Conservation (phyloP, 37 sponge, comb jelly and placozoan species). For the Agelas oroides region DNA sequence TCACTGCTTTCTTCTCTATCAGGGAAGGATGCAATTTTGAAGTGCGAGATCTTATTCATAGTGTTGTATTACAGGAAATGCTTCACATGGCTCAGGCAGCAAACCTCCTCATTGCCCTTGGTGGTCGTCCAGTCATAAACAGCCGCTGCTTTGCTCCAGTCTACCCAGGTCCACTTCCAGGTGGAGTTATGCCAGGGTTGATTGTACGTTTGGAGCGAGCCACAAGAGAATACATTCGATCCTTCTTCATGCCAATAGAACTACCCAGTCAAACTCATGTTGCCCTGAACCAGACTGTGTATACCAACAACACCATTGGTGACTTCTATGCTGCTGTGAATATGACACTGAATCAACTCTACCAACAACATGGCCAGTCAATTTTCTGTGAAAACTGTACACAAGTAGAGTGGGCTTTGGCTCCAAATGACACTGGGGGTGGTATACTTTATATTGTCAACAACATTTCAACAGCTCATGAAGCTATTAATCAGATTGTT, state of each 20-base stretch:
- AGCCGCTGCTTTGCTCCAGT: background rate
- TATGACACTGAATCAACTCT: constrained; percentile 44
- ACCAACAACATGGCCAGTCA: constrained; percentile 7
- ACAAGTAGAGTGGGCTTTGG: constrained; percentile 19
- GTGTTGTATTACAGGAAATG: constrained; percentile 63
- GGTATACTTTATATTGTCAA: constrained; percentile 10
- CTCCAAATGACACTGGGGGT: background rate
- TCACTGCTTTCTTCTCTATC: constrained; percentile 52
- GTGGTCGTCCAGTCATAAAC: constrained; percentile 54
- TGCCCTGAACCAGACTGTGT: background rate
- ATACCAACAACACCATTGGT: constrained; percentile 59
- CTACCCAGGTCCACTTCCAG: constrained; percentile 49
- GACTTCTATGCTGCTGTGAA: constrained; percentile 56
- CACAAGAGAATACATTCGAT: constrained; percentile 18
- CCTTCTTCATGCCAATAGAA: constrained; percentile 53
- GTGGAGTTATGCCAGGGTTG: constrained; percentile 36
- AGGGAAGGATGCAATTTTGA: constrained; percentile 44
- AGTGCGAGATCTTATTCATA: constrained; percentile 18
- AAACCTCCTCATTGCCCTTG: constrained; percentile 56
- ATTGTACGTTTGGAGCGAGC: constrained; percentile 22
- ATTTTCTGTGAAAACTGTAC: background rate
- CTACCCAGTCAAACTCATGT: background rate
- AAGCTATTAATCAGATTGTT: constrained; percentile 38
- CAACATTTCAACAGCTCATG: constrained; percentile 13
- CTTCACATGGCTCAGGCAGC: constrained; percentile 59